Conservation (phyloP, 2,113 vertebrate genomes). For the Callocephalon fimbriatum region DNA sequence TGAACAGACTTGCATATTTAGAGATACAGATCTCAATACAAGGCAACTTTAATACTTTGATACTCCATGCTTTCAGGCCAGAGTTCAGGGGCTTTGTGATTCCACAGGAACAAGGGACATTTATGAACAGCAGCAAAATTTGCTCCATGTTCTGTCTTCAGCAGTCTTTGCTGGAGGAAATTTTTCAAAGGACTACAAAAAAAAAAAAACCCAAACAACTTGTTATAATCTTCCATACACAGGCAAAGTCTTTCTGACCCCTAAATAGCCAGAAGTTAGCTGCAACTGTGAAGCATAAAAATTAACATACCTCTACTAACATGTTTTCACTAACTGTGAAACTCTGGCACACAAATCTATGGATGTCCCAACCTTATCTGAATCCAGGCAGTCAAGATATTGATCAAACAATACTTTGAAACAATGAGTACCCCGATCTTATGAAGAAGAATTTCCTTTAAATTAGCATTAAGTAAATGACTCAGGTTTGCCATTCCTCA, state of each 20-base stretch:
- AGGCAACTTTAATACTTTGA: background rate
- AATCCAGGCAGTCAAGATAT: background rate
- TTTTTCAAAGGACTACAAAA: background rate
- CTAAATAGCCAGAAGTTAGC: background rate
- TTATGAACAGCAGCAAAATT: background rate
- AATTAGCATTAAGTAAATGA: background rate
- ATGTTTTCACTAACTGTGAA: background rate
- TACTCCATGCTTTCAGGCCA: background rate
- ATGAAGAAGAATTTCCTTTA: background rate
- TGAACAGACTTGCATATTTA: background rate
- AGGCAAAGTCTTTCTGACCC: background rate
- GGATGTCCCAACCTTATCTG: background rate
- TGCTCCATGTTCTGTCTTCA: background rate
- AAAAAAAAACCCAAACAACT: fast-evolving
- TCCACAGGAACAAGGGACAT: background rate
- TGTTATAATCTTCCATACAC: background rate
- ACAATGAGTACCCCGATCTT: background rate
- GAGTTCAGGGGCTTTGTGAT: background rate
- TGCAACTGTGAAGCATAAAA: background rate
- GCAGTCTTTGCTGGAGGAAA: background rate
- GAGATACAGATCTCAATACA: background rate
- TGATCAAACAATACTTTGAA: background rate
- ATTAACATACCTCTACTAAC: background rate
- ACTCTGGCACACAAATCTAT: background rate
- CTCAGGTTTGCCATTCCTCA: background rate